phyloP scores from a whole-genome alignment of 1,140 invertebrate genomes.

The Latrodectus geometricus region DNA sequence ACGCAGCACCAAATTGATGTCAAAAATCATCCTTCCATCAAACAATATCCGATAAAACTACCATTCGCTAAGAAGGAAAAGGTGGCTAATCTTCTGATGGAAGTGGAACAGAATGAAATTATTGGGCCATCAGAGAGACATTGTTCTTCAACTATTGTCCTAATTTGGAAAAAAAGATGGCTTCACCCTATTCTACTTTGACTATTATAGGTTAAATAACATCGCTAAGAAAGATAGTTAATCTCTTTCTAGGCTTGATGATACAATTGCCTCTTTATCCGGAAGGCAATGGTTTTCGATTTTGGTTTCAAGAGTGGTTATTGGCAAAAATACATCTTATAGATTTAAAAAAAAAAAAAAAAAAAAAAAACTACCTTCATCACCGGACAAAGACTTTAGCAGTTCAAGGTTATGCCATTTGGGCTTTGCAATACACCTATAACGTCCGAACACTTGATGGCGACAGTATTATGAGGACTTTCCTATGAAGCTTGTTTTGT shows the following conservation, averaged over 20 bases:
- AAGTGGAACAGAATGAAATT: conserved; percentile 26
- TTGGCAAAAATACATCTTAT: conserved; percentile 50
- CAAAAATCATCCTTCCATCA: not conserved
- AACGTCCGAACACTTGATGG: conserved; percentile 69
- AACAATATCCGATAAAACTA: not conserved
- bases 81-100: not conserved
- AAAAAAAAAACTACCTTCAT: too few species aligned
- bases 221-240: conserved; percentile 69
- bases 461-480: conserved; percentile 65
- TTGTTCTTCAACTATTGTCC: conserved; percentile 67
- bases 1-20: conserved; percentile 1
- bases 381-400: not conserved
- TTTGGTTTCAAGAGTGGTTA: conserved; percentile 49
- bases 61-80: not conserved
- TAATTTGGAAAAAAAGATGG: conserved; percentile 72
- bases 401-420: conserved; percentile 65
- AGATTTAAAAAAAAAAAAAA: conserved; percentile 21
- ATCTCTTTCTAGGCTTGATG: conserved; percentile 59
- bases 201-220: conserved; percentile 71
- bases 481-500: conserved; percentile 41
- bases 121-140: conserved; percentile 26
- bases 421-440: conserved; percentile 70
- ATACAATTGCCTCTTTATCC: conserved; percentile 42
- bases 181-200: conserved; percentile 68
- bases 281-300: conserved; percentile 55